A percentile compares a stretch with the other conserved stretches of the same genome.
These are phyloP conservation scores for Diploscapter pachys DNA, from an alignment of 1,140 invertebrate species.

Conservation along the genomic window DNA sequence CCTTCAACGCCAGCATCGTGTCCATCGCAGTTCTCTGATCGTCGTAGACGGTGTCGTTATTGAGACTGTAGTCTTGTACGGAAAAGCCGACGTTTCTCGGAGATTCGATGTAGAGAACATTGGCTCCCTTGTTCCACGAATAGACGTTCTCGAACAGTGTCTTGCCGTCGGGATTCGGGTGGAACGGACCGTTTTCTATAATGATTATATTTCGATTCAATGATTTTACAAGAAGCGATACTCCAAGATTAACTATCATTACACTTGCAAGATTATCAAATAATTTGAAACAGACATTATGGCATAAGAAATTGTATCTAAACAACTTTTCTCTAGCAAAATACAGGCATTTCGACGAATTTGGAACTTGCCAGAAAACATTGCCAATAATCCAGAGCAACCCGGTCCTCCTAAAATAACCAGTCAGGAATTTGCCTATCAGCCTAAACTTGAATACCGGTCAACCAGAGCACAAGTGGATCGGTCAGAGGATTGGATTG, in stretches of 20 bases:
- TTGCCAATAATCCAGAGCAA: slow-evolving; percentile 26
- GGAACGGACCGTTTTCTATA: slow-evolving; percentile 62
- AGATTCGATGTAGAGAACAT: slow-evolving; percentile 68
- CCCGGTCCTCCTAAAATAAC: slow-evolving; percentile 19
- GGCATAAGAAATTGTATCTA: too few relatives aligned
- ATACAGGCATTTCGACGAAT: neutral
- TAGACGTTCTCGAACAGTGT: slow-evolving; percentile 60
- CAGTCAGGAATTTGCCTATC: neutral
- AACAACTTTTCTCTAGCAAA: neutral
- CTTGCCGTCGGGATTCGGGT: slow-evolving; percentile 53
- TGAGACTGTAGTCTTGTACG: slow-evolving; percentile 58
- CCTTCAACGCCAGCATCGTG: slow-evolving; percentile 44
- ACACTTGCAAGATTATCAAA: neutral
- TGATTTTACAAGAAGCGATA: neutral
- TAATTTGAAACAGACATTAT: too few relatives aligned
- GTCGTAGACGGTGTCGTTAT: slow-evolving; percentile 61
- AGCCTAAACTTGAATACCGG: slow-evolving; percentile 46
- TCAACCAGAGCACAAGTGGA: slow-evolving; percentile 65
- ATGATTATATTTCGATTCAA: slow-evolving; percentile 3
- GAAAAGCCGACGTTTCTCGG: slow-evolving; percentile 66
- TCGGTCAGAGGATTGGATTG: slow-evolving; percentile 59
- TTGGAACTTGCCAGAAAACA: slow-evolving; percentile 17
- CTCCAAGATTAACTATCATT: neutral
- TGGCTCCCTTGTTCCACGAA: slow-evolving; percentile 67
- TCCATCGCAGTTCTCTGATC: slow-evolving; percentile 46